phyloP scores from a whole-genome alignment of 2,888 invertebrate genomes.

The Leucophora obtusa region DNA sequence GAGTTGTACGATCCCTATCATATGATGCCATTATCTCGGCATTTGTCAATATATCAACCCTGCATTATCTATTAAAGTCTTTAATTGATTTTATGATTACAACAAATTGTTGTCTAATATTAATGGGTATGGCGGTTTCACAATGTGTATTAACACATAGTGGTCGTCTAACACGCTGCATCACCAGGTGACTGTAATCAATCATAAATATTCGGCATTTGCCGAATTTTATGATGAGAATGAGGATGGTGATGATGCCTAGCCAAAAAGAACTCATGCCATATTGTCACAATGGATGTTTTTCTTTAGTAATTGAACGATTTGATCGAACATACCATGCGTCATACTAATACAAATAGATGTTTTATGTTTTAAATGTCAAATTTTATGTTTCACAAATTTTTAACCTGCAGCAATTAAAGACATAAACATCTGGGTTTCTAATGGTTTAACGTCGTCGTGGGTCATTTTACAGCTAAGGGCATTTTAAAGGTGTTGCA shows the following conservation, averaged over 20 bases:
- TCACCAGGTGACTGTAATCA: constrained; percentile 61
- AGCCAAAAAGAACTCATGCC: neutral
- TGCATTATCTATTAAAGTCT: constrained; percentile 49
- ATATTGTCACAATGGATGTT: constrained; percentile 26
- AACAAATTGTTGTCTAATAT: constrained; percentile 58
- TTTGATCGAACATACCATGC: constrained; percentile 31
- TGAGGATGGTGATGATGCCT: constrained; percentile 2
- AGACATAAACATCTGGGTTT: constrained; percentile 4
- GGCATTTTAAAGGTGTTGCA: constrained; percentile 36
- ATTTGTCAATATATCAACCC: constrained; percentile 58
- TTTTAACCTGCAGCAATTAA: constrained; percentile 6
- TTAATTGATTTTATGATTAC: constrained; percentile 51
- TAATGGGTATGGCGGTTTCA: constrained; percentile 53
- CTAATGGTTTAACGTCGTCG: neutral
- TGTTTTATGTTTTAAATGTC: constrained; percentile 9
- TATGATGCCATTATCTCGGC: constrained; percentile 55
- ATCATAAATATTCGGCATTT: constrained; percentile 45
- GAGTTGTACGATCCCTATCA: constrained; percentile 66
- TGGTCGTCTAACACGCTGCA: constrained; percentile 29
- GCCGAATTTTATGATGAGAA: constrained; percentile 48
- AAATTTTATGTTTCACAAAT: constrained; percentile 31
- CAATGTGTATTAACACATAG: constrained; percentile 42
- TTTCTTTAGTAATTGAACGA: constrained; percentile 27
- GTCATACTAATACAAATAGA: neutral
- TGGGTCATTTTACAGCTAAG: neutral